Conservation (phyloP, 2,888 invertebrate species). For the Lithophane socia region DNA sequence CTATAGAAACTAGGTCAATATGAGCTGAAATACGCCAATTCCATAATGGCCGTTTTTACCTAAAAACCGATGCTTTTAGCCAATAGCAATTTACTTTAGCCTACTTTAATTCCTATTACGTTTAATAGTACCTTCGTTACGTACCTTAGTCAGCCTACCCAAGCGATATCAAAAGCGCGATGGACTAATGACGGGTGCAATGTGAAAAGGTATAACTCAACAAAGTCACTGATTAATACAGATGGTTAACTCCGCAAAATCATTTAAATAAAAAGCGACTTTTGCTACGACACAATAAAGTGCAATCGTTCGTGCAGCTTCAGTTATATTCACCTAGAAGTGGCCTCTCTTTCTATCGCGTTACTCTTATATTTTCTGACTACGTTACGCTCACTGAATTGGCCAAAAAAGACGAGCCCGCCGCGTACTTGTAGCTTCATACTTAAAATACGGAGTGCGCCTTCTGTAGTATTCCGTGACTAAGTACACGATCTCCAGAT, state of each 20-base stretch:
- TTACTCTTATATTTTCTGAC: no score
- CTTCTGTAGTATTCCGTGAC: not conserved
- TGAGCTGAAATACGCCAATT: not conserved
- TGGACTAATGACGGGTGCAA: not conserved
- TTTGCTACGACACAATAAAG: no score
- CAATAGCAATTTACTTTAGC: conserved; percentile 1
- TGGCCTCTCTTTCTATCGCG: no score
- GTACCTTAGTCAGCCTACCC: conserved; percentile 38
- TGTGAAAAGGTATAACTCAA: not conserved
- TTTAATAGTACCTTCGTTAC: conserved; percentile 47
- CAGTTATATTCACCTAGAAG: no score
- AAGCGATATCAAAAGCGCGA: conserved; percentile 28
- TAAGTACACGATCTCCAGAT: not conserved
- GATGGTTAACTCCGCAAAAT: no score
- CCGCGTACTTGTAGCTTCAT: no score
- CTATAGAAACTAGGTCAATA: not conserved
- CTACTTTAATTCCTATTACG: conserved; percentile 18
- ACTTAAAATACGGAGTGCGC: no score
- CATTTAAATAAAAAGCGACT: no score
- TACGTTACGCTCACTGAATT: no score
- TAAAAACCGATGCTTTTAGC: conserved; percentile 17
- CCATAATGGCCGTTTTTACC: not conserved
- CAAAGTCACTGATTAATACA: no score
- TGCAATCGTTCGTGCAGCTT: no score
- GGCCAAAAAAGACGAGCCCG: no score